phyloP scores from a whole-genome alignment of 2,888 invertebrate genomes.

The Linnaemya tessellans region DNA sequence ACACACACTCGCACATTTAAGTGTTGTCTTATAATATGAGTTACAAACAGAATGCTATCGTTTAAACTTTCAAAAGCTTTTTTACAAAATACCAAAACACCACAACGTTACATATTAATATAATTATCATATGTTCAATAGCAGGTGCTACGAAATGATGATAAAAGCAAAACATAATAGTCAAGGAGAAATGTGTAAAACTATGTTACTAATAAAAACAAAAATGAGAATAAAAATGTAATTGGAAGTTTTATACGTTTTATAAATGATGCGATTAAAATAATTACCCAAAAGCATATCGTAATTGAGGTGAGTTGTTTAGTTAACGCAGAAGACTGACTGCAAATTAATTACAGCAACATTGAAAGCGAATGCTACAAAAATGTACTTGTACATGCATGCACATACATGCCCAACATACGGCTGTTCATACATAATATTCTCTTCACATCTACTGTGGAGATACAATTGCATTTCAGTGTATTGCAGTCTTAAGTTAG shows the following conservation, averaged over 20 bases:
- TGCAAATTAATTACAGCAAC: neutral
- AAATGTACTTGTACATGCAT: neutral
- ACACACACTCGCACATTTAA: neutral
- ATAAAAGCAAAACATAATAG: constrained; percentile 66
- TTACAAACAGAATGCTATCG: constrained; percentile 16
- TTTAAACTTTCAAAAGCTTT: constrained; percentile 43
- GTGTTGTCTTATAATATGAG: neutral
- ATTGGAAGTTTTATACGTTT: no score
- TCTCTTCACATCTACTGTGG: no score
- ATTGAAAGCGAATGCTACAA: neutral
- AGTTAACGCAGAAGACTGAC: neutral
- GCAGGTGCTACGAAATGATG: constrained; percentile 62
- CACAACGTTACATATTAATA: constrained; percentile 4
- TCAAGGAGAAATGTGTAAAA: constrained; percentile 12
- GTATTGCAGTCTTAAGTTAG: no score
- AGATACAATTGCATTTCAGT: no score
- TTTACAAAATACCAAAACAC: neutral
- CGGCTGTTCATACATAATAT: no score
- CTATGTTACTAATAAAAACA: neutral
- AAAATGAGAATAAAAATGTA: constrained; percentile 12
- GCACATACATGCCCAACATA: neutral
- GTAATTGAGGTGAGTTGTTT: neutral
- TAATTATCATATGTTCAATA: constrained; percentile 43
- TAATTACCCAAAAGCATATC: neutral
- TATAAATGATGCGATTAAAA: neutral